Percentiles rank a stretch among this genome's conserved stretches.
Conservation (phyloP, 2,888 invertebrate species). For the Archips xylosteana region DNA sequence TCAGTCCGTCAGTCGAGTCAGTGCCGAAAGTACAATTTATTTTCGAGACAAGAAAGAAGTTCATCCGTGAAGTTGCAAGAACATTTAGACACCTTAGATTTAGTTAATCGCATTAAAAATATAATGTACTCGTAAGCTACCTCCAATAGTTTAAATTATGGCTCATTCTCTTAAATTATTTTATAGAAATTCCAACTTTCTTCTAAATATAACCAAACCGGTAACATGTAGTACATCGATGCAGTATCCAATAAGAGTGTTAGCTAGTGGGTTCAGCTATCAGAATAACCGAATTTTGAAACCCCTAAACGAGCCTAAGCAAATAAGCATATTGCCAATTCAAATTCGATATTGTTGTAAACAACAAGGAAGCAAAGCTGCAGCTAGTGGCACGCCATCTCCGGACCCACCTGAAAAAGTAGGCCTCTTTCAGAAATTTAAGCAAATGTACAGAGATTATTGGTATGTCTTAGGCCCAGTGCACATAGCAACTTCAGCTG, state of each 20-base stretch:
- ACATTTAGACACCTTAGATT: neutral
- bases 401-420: conserved; percentile 70
- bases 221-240: conserved; percentile 62
- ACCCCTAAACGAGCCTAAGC: conserved; percentile 51
- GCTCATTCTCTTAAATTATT: conserved; percentile 68
- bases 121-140: conserved; percentile 29
- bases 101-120: neutral
- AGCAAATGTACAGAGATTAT: conserved; percentile 96
- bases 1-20: too few relatives aligned
- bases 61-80: neutral
- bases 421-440: conserved; percentile 92
- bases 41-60: conserved; percentile 1
- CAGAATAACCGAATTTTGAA: conserved; percentile 52
- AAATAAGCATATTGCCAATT: conserved; percentile 48
- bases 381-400: conserved; percentile 47
- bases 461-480: conserved; percentile 99
- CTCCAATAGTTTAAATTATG: conserved; percentile 55
- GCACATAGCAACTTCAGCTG: conserved; percentile 93
- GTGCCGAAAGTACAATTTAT: neutral
- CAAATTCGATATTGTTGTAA: conserved; percentile 55
- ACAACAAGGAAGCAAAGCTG: conserved; percentile 48
- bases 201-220: conserved; percentile 68
- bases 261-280: conserved; percentile 63
- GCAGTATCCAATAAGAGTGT: conserved; percentile 59
- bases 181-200: conserved; percentile 61